A percentile compares a stretch with the other conserved stretches of the same genome.
These are phyloP conservation scores for Hemicrepidius hirtus DNA, from an alignment of 2,888 invertebrate genomes.

Conservation along the genomic window DNA sequence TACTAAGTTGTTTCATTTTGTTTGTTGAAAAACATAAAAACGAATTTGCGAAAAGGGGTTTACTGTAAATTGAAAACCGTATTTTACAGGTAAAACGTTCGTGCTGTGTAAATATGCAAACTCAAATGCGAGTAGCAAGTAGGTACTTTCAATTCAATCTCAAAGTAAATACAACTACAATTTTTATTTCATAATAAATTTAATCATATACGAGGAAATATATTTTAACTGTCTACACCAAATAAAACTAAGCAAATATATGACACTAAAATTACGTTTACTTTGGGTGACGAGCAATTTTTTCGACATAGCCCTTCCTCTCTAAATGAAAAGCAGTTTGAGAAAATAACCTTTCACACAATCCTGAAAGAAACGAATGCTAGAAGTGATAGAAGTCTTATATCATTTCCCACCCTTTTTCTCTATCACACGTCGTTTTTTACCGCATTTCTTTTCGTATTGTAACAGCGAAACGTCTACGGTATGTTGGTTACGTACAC, in stretches of 20 bases:
- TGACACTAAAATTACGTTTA: background rate
- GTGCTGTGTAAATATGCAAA: background rate
- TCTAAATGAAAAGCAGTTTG: conserved; percentile 13
- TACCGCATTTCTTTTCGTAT: background rate
- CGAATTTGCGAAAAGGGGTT: too few species aligned
- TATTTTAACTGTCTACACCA: too few species aligned
- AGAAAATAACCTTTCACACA: conserved; percentile 15
- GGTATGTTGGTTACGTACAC: background rate
- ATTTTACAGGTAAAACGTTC: background rate
- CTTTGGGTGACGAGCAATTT: background rate
- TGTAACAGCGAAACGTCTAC: background rate
- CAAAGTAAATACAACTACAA: conserved; percentile 2
- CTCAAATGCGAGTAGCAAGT: background rate
- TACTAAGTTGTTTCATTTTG: too few species aligned
- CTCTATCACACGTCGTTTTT: conserved; percentile 5
- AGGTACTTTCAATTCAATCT: too few species aligned
- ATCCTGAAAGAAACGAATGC: conserved; percentile 6
- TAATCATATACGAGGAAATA: too few species aligned
- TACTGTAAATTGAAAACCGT: background rate
- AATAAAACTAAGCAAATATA: too few species aligned
- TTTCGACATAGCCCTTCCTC: background rate
- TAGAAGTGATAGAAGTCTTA: conserved; percentile 12
- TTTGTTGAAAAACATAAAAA: too few species aligned
- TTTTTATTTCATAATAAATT: too few species aligned
- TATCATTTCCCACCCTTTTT: conserved; percentile 21